Conservation (phyloP, 2,888 invertebrate species). For the Gastrophysa polygoni region DNA sequence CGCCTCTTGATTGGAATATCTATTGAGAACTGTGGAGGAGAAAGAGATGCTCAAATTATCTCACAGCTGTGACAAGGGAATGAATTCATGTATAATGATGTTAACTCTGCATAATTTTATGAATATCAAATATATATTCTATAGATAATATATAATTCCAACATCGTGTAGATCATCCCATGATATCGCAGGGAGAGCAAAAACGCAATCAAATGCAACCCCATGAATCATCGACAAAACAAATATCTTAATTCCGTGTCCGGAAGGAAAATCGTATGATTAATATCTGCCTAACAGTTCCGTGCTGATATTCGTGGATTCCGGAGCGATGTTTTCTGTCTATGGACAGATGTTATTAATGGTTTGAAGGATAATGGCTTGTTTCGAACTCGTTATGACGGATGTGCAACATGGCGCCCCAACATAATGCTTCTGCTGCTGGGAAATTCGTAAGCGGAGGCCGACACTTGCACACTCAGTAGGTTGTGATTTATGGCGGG, state of each 20-base stretch:
- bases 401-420: neutral
- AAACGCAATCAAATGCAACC: neutral
- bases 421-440: neutral
- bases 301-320: slow-evolving; percentile 40
- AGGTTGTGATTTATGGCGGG: neutral
- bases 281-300: slow-evolving; percentile 41
- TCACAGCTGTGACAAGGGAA: too few species aligned
- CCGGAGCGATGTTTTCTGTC: slow-evolving; percentile 32
- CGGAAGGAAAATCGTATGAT: slow-evolving; percentile 42
- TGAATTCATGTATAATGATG: too few species aligned
- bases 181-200: neutral
- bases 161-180: neutral
- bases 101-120: too few species aligned
- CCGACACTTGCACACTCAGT: neutral
- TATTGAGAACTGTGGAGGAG: too few species aligned
- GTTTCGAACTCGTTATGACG: slow-evolving; percentile 13
- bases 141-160: too few species aligned
- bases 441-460: neutral
- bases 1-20: too few species aligned
- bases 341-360: slow-evolving; percentile 44
- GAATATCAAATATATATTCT: too few species aligned
- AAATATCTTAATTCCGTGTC: slow-evolving; percentile 17
- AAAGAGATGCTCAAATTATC: too few species aligned
- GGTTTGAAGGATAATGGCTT: slow-evolving; percentile 25
- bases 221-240: slow-evolving; percentile 4